Evolutionary conservation across 2,113 vertebrate genomes (phyloP), one percentile per base, ranked within the genome.

Genomic region (Formicarius rufipectus): DNA sequence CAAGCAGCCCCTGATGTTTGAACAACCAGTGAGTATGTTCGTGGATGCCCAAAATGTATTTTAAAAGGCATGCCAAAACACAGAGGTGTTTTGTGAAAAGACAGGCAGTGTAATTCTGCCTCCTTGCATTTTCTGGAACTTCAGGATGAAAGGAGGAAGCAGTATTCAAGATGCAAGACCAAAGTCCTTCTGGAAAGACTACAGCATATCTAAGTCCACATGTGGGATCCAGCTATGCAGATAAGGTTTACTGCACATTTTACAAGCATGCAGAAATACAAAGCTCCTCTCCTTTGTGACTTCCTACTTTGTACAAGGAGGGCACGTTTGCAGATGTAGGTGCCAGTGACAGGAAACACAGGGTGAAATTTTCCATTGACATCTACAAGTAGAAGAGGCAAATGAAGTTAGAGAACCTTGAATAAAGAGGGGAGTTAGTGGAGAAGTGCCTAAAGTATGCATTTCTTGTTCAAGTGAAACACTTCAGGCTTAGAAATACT

Each of bases 21-120:
- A 39, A 25, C 12, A 42, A 58, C 12, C 9, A 1, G 22, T 7
- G n/a, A 0, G 1, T 1, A 1, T 22, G 17, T 11, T 68, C 47
- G 31, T 6, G 1, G 13, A 76, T 33, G 14, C 24, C 35, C 3
- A 0, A 52, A 86, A 35, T 8, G 16, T 17, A 6, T 63, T 50
- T 5, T 1, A 21, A 56, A 30, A 75, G 21, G n/a, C 25, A 30
- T 9, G 28, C 39, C 30, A 25, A 25, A 68, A 60, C 31, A 27
- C 0, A 53, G 60, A 75, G 31, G 24, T 81, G 12, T 56, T n/a
- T n/a, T n/a, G n/a, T n/a, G 31, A 35, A 89, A 75, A 75, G 39
- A 14, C 5, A 44, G 80, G 11, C 33, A 56, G 15, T 44, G 22
- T 49, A 19, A n/a, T 72, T 52, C 58, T 64, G 17, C 25, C 49